These are phyloP conservation scores for Homalodisca vitripennis DNA, from an alignment of 1,140 invertebrate genomes.

Conservation along the genomic window DNA sequence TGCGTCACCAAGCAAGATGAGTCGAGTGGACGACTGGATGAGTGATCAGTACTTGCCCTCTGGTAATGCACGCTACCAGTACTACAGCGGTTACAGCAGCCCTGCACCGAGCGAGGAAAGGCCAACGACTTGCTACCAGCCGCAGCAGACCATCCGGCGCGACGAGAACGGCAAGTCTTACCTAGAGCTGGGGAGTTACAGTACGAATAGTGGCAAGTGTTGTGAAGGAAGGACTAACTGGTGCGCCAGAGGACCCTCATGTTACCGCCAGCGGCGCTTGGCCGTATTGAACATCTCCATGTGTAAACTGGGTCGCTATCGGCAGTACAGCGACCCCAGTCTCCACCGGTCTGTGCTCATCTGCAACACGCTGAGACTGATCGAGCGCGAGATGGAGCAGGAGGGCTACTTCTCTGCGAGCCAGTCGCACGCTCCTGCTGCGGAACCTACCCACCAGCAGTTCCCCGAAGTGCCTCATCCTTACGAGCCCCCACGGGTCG, in stretches of 20 bases:
- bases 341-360: conserved; percentile 91
- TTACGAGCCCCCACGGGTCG: conserved; percentile 50
- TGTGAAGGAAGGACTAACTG: conserved; percentile 72
- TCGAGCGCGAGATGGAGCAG: conserved; percentile 87
- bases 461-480: conserved; percentile 51
- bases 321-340: conserved; percentile 85
- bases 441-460: conserved; percentile 47
- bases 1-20: conserved; percentile 50
- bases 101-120: neutral
- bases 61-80: conserved; percentile 37
- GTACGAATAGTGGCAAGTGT: conserved; percentile 51
- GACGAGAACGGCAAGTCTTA: conserved; percentile 91
- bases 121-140: conserved; percentile 38
- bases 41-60: conserved; percentile 50
- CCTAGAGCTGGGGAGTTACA: conserved; percentile 74
- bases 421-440: conserved; percentile 38
- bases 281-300: conserved; percentile 91
- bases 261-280: conserved; percentile 80
- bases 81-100: neutral
- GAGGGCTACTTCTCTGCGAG: conserved; percentile 54
- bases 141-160: conserved; percentile 78
- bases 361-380: conserved; percentile 87
- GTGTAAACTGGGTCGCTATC: conserved; percentile 84
- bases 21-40: conserved; percentile 50
- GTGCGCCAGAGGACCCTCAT: conserved; percentile 49